Percentiles rank a stretch among this genome's conserved stretches.
Evolutionary conservation across 2,113 vertebrate species (phyloP).

Genomic region (Neotoma lepida): DNA sequence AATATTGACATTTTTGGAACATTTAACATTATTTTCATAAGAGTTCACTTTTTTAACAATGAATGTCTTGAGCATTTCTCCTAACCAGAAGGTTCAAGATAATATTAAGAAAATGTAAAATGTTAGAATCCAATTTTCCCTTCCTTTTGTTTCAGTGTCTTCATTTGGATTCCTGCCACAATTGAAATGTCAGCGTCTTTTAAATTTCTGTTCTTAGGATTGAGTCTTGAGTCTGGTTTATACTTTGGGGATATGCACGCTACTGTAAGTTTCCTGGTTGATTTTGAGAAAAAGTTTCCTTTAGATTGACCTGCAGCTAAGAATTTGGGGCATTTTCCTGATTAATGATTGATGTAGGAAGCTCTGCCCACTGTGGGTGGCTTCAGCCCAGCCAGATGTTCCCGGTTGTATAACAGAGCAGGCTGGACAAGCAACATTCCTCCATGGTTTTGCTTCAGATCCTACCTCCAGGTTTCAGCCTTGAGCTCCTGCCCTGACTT

Average conservation of each 20-base stretch:
- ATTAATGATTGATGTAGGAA: not conserved
- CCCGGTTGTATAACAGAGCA: not conserved
- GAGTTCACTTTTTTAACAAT: not conserved
- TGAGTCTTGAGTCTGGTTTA: not conserved
- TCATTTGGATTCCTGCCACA: not conserved
- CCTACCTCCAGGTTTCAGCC: not conserved
- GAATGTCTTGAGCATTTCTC: not conserved
- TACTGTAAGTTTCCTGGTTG: too few species aligned
- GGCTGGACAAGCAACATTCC: not conserved
- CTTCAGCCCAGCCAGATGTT: not conserved
- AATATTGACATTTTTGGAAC: not conserved
- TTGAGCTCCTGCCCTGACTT: not conserved
- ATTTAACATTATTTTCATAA: not conserved
- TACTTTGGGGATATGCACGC: not conserved
- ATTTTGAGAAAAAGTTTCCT: not conserved
- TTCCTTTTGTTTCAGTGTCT: not conserved
- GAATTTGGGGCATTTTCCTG: not conserved
- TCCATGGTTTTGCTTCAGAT: not conserved
- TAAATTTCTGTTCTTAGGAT: not conserved
- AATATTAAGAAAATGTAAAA: too few species aligned
- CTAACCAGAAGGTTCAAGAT: not conserved
- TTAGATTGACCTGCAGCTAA: not conserved
- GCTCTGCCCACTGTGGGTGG: not conserved
- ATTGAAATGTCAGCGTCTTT: not conserved
- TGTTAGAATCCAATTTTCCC: not conserved